A percentile compares a stretch with the other conserved stretches of the same genome.
phyloP scores from a whole-genome alignment of 2,113 vertebrate genomes.

The Pseudorectes ferrugineus region DNA sequence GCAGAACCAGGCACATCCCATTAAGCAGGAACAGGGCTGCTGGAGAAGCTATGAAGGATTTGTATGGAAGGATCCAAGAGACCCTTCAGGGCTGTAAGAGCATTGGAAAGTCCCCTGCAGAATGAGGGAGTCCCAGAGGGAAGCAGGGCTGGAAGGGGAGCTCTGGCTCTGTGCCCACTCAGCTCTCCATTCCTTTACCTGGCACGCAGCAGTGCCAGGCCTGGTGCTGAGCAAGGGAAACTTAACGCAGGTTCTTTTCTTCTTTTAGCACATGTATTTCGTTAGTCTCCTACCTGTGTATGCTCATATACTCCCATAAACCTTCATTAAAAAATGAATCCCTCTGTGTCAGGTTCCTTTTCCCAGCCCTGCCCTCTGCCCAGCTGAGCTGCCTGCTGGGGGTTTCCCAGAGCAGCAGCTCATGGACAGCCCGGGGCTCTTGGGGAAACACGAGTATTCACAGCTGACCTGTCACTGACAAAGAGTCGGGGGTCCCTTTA shows the following conservation, averaged over 20 bases:
- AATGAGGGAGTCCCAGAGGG: neutral
- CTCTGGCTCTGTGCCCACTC: neutral
- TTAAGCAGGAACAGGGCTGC: accelerated
- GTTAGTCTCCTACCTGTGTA: neutral
- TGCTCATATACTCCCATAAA: neutral
- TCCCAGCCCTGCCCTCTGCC: neutral
- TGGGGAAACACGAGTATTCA: neutral
- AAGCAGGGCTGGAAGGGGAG: neutral
- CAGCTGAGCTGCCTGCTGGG: neutral
- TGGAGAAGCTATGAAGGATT: neutral
- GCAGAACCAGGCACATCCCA: neutral
- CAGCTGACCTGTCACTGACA: neutral
- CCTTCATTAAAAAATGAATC: neutral
- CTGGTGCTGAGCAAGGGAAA: neutral
- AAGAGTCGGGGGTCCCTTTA: neutral
- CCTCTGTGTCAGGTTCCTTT: neutral
- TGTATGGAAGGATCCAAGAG: neutral
- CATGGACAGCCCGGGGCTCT: accelerated
- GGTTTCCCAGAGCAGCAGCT: neutral
- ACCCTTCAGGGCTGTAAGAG: neutral
- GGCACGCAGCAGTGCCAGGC: neutral
- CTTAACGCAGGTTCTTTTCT: neutral
- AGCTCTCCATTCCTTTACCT: neutral
- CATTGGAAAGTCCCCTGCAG: accelerated
- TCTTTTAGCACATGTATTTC: neutral